These are phyloP conservation scores for Cheiracanthium punctorium DNA, from an alignment of 2,888 invertebrate genomes.

Conservation along the genomic window DNA sequence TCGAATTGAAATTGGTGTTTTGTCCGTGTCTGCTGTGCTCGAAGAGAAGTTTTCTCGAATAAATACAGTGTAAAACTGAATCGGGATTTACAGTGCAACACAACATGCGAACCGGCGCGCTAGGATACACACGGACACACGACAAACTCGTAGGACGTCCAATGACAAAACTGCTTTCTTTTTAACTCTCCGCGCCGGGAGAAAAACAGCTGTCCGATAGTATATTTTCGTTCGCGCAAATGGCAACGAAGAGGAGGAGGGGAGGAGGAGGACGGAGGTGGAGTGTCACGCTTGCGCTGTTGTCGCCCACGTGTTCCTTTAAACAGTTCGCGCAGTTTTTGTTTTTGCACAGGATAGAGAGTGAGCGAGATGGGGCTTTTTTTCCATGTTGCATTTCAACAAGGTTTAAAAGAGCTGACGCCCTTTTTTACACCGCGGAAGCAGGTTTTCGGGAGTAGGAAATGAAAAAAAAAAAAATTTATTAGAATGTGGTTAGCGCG, in stretches of 20 bases:
- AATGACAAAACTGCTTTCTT: constrained; percentile 57
- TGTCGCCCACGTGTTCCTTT: constrained; percentile 55
- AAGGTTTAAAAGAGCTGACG: neutral
- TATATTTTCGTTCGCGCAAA: constrained; percentile 63
- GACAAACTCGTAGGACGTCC: constrained; percentile 55
- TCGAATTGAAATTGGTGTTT: too few species aligned
- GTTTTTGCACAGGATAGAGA: neutral
- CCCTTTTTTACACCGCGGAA: neutral
- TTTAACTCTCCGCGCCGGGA: constrained; percentile 12
- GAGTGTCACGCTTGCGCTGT: constrained; percentile 53
- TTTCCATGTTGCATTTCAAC: neutral
- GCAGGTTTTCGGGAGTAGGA: constrained; percentile 1
- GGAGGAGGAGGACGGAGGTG: constrained; percentile 7
- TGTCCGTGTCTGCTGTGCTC: too few species aligned
- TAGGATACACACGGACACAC: constrained; percentile 36
- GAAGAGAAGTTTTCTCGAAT: too few species aligned
- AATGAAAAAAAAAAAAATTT: too few species aligned
- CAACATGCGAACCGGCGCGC: constrained; percentile 26
- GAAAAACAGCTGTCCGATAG: constrained; percentile 55
- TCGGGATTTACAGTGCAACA: constrained; percentile 1
- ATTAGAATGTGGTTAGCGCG: neutral
- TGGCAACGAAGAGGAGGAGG: constrained; percentile 15
- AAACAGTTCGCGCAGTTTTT: constrained; percentile 43
- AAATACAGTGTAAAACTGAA: neutral
- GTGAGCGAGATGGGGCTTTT: neutral